Evolutionary conservation across 2,888 invertebrate genomes (phyloP), one percentile per base, ranked within the genome.

Genomic region (Drosophila suboccidentalis): DNA sequence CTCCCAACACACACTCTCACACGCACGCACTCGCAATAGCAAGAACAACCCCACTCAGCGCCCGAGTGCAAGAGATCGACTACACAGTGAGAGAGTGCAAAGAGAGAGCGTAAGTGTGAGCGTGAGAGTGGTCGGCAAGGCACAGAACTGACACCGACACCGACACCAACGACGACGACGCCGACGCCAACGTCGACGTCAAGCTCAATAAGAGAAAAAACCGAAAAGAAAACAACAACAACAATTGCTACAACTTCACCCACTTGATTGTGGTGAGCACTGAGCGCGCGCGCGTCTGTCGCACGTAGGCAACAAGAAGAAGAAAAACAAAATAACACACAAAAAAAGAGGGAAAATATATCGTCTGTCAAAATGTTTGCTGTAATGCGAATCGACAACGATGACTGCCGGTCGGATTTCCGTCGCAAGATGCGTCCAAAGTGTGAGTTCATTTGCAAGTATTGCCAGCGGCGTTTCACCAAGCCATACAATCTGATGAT

Each of bases 401-500:
- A 96, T 94, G 96, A 96, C 94, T 95, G 96, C 94, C 95, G 95
- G 93, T 95, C 96, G 94, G 96, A 96, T 94, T 96, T 96, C 94
- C 95, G 96, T 94, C 95, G 96, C 94, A 96, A 96, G 94, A 96
- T 96, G 96, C 95, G 97, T 92, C 95, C 97, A 91, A 98, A 98
- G 94, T 98, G 98, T 94, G 98, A 99, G 94, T 99, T 98, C 94
- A 97, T 99, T 93, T 99, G 99, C 95, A 97, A 97, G 94, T 99
- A 97, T 94, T 99, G 99, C 94, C 97, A 97, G 93, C 95, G 99
- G 92, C 96, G 98, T 93, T 99, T 99, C 95, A 98, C 98, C 92
- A 99, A 99, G 94, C 97, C 97, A 85, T 99, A 99, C 95, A 99
- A 99, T 94, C 95, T 99, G 93, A 96, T 99, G 95, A 99, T 99